Evolutionary conservation across 2,113 vertebrate species (phyloP).

Genomic region (Triplophysa rosa): DNA sequence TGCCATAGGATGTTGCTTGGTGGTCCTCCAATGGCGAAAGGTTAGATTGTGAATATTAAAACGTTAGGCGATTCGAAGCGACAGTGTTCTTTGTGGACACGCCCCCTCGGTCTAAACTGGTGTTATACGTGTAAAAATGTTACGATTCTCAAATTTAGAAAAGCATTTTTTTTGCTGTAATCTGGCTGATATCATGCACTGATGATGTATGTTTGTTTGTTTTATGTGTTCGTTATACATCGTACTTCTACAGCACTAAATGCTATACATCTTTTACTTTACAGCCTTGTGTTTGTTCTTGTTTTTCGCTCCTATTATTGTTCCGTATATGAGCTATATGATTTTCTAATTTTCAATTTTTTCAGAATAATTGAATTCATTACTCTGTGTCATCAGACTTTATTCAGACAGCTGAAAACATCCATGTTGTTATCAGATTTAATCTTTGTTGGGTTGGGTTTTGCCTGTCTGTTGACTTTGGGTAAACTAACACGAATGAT

Average conservation of each 20-base stretch:
- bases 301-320: not conserved
- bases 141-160: too few species aligned
- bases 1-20: not conserved
- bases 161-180: too few species aligned
- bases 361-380: not conserved
- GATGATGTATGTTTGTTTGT: too few species aligned
- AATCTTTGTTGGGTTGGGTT: not conserved
- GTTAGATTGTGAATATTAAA: not conserved
- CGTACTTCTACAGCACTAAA: too few species aligned
- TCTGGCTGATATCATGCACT: too few species aligned
- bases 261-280: too few species aligned
- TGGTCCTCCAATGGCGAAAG: not conserved
- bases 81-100: constrained; percentile 31
- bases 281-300: not conserved
- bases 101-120: not conserved
- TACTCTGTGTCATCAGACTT: not conserved
- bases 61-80: constrained; percentile 16
- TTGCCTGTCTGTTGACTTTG: not conserved
- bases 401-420: not conserved
- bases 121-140: too few species aligned
- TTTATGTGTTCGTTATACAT: too few species aligned
- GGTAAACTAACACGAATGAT: not conserved
- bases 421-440: not conserved
- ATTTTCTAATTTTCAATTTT: not conserved
- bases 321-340: not conserved